Conservation (phyloP, 2,797 vertebrate species). For the Cyprinodon diabolis region DNA sequence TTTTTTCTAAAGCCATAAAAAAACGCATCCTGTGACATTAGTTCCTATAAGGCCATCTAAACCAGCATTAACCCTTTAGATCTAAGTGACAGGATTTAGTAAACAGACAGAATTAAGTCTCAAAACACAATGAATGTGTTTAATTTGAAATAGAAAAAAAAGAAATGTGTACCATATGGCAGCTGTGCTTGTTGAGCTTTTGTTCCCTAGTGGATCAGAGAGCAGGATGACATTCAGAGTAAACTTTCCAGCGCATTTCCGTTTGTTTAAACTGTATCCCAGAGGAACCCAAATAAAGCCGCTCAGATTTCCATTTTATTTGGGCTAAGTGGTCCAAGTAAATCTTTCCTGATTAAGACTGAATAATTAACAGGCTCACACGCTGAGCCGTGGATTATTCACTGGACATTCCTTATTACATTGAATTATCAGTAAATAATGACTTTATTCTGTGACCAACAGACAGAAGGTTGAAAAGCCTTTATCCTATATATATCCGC, state of each 20-base stretch:
- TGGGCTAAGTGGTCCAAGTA: neutral
- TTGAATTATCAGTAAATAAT: slow-evolving; percentile 14
- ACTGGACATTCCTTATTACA: neutral
- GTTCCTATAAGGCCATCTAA: neutral
- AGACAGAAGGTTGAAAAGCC: neutral
- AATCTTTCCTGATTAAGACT: neutral
- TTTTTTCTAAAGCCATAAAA: neutral
- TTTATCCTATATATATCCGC: neutral
- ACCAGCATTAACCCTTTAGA: neutral
- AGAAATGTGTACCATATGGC: neutral
- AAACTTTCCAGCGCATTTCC: neutral
- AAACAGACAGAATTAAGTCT: neutral
- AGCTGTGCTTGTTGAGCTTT: slow-evolving; percentile 4
- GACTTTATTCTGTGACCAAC: slow-evolving; percentile 22
- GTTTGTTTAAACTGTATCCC: slow-evolving; percentile 4
- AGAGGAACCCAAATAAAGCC: neutral
- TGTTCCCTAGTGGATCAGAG: neutral
- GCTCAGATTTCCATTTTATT: neutral
- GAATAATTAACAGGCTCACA: neutral
- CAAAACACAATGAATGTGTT: neutral
- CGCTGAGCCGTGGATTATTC: neutral
- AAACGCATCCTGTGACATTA: neutral
- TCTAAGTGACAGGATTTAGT: neutral
- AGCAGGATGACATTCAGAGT: neutral
- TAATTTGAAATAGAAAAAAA: neutral